Evolutionary conservation across 2,888 invertebrate genomes (phyloP), one percentile per base, ranked within the genome.

Genomic region (Troides helena): DNA sequence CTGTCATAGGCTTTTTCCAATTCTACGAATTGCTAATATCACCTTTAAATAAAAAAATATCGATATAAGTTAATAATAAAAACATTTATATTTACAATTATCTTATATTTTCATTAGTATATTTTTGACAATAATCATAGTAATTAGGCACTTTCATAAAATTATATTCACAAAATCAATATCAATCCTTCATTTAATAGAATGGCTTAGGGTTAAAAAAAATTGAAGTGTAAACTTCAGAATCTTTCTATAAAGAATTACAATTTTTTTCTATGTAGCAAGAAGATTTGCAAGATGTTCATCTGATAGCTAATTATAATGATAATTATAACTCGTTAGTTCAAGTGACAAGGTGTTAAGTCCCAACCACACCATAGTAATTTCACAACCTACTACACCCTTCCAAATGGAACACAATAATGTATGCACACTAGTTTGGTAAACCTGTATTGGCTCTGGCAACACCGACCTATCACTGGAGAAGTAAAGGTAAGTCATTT

Each of bases 51-150:
- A 4, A 53, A 18, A 18, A 53, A n/a, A 53, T n/a, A 53, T 53
- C 3, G 18, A 53, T n/a, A 53, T 0, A 53, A 4, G 18, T 4
- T 53, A 18, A 53, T 18, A 53, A 53, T n/a, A 53, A n/a, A 53
- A 53, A 53, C 18, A n/a, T n/a, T 57, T 12, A 18, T 23, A 2
- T 12, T n/a, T 64, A 23, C 43, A 50, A 30, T 61, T 23, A 62
- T 57, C 21, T 10, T 62, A 5, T 21, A 56, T 67, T 59, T 53
- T n/a, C 53, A 39, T 62, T 62, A 30, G 57, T 57, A 67, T 66
- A 66, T 8, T 66, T 14, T 66, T 10, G n/a, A 58, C 62, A 64
- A 70, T 23, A 67, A 67, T 60, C 62, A 63, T 50, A 63, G 39
- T 30, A 71, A 18, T 65, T 23, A 14, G 17, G 43, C 25, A 60